phyloP scores from a whole-genome alignment of 2,797 vertebrate species.

The Etheostoma perlongum region DNA sequence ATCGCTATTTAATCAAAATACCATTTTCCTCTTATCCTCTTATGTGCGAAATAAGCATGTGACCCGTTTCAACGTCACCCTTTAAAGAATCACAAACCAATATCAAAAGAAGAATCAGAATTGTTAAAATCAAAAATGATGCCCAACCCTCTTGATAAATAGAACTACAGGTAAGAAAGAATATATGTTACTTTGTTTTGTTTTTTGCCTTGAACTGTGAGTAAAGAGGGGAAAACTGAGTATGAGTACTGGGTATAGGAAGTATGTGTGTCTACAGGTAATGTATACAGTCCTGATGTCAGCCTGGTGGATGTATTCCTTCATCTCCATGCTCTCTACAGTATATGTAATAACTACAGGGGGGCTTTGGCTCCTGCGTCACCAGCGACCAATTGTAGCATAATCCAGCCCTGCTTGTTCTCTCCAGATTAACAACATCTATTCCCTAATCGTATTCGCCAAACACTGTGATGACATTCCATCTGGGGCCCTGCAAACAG shows the following conservation, averaged over 20 bases:
- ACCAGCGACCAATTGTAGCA: conserved; percentile 57
- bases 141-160: too few species aligned
- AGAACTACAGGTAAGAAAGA: too few species aligned
- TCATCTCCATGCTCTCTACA: conserved; percentile 67
- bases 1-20: too few species aligned
- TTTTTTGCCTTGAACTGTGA: background rate
- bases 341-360: conserved; percentile 64
- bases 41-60: too few species aligned
- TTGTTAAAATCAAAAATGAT: too few species aligned
- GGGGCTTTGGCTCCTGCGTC: conserved; percentile 67
- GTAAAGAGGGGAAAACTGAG: conserved; percentile 15
- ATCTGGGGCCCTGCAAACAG: conserved; percentile 64
- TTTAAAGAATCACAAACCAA: too few species aligned
- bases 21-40: too few species aligned
- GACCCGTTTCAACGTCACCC: too few species aligned
- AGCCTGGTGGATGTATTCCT: conserved; percentile 51
- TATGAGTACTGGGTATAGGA: conserved; percentile 4
- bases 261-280: conserved; percentile 13
- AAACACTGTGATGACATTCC: conserved; percentile 67
- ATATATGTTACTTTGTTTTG: too few species aligned
- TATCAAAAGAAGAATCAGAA: too few species aligned
- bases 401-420: conserved; percentile 79
- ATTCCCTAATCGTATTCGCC: conserved; percentile 74
- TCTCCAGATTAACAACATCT: conserved; percentile 80
- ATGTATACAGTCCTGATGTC: conserved; percentile 26